A percentile compares a stretch with the other conserved stretches of the same genome.
Evolutionary conservation across 2,888 invertebrate species (phyloP).

Genomic region (Lapara coniferarum): DNA sequence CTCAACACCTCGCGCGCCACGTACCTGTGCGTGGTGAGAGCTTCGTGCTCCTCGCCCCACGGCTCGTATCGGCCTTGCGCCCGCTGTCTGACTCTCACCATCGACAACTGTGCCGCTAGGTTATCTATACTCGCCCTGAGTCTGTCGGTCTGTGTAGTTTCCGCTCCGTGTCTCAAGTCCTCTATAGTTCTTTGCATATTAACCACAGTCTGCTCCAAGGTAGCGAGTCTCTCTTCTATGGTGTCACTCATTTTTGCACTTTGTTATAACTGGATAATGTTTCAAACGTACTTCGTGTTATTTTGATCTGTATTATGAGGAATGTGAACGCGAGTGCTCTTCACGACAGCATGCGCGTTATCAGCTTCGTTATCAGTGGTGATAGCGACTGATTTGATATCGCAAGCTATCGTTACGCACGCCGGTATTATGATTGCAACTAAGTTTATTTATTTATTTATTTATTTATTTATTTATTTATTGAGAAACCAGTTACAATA

Average conservation of each 20-base stretch:
- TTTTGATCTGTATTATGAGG: no score
- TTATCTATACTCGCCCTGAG: background rate
- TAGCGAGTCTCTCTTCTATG: background rate
- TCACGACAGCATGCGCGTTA: no score
- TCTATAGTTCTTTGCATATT: background rate
- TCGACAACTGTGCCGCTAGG: background rate
- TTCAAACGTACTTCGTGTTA: background rate
- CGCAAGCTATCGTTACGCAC: no score
- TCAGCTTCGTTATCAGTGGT: no score
- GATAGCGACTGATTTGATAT: no score
- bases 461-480: no score
- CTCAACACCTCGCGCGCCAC: constrained; percentile 16
- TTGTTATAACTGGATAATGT: background rate
- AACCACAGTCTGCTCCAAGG: background rate
- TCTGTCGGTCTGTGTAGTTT: background rate
- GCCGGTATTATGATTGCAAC: no score
- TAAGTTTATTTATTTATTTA: no score
- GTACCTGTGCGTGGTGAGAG: background rate
- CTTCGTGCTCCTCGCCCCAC: constrained; percentile 1
- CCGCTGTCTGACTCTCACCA: background rate
- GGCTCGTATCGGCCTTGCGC: background rate
- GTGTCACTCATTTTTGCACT: constrained; percentile 7
- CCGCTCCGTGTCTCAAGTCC: background rate
- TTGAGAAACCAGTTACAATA: no score
- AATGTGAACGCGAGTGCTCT: no score